These are phyloP conservation scores for Eospalax fontanierii DNA, from an alignment of 2,797 vertebrate species.

Conservation along the genomic window DNA sequence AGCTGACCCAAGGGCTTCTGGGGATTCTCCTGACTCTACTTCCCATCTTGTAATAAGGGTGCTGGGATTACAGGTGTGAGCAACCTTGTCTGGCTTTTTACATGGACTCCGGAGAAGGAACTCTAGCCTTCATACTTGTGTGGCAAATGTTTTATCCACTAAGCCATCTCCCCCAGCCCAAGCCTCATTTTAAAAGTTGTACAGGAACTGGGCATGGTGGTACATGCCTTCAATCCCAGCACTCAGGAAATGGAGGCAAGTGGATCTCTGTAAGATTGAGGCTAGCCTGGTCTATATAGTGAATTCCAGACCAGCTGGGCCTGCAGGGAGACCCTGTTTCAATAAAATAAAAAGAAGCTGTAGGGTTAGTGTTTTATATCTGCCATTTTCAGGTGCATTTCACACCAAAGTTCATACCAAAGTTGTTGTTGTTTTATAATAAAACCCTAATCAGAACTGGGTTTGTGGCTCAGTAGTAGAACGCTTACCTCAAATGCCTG, in stretches of 20 bases:
- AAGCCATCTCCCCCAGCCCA: neutral
- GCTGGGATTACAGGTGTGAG: neutral
- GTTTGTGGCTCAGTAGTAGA: neutral
- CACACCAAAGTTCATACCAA: accelerated
- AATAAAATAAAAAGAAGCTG: too few relatives aligned
- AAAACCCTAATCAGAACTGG: neutral
- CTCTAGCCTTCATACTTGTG: neutral
- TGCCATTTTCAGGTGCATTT: accelerated
- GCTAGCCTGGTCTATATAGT: too few relatives aligned
- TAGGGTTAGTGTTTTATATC: too few relatives aligned
- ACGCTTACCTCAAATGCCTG: neutral
- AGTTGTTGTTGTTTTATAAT: neutral
- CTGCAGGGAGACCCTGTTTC: too few relatives aligned
- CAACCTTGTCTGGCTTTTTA: neutral
- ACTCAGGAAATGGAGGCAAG: too few relatives aligned
- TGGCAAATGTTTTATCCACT: neutral
- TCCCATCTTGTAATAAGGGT: neutral
- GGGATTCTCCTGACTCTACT: neutral
- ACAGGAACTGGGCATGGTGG: too few relatives aligned
- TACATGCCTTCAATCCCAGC: too few relatives aligned
- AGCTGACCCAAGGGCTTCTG: neutral
- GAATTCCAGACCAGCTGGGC: too few relatives aligned
- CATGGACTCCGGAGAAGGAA: neutral
- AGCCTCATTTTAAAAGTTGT: neutral
- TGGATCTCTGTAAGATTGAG: too few relatives aligned